Conservation (phyloP, 2,797 vertebrate species). For the Sebastes reedi region DNA sequence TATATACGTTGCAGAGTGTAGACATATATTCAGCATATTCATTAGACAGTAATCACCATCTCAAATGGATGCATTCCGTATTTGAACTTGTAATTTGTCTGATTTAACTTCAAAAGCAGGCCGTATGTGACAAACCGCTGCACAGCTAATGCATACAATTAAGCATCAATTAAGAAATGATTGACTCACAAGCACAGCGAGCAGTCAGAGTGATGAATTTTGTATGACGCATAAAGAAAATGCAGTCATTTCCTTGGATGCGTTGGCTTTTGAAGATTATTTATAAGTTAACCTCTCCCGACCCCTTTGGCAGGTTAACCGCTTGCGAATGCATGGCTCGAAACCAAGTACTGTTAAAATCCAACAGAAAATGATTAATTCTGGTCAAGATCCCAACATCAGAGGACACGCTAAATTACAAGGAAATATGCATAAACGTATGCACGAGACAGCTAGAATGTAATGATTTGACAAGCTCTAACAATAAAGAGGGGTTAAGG, state of each 20-base stretch:
- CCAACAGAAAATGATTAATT: not conserved
- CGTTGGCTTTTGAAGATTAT: constrained; percentile 32
- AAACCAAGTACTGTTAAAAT: not conserved
- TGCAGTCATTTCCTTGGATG: constrained; percentile 11
- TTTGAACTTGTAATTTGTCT: constrained; percentile 48
- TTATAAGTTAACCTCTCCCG: constrained; percentile 26
- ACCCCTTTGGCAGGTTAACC: constrained; percentile 4
- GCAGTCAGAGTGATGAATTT: constrained; percentile 14
- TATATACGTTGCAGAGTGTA: not conserved
- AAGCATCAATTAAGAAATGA: constrained; percentile 41
- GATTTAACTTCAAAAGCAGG: constrained; percentile 48
- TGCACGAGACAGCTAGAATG: not conserved
- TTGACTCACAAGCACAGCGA: constrained; percentile 27
- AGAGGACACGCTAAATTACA: constrained; percentile 6
- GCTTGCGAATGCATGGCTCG: not conserved
- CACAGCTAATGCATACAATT: constrained; percentile 51
- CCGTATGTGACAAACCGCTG: constrained; percentile 28
- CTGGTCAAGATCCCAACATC: not conserved
- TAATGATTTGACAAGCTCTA: not conserved
- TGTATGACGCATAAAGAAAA: constrained; percentile 22
- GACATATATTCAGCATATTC: constrained; percentile 13
- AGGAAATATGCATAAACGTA: not conserved
- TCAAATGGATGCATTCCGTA: constrained; percentile 38
- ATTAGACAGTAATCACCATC: constrained; percentile 39
- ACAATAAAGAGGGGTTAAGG: not conserved